Evolutionary conservation across 2,888 invertebrate species (phyloP).

Genomic region (Drosophila dives): DNA sequence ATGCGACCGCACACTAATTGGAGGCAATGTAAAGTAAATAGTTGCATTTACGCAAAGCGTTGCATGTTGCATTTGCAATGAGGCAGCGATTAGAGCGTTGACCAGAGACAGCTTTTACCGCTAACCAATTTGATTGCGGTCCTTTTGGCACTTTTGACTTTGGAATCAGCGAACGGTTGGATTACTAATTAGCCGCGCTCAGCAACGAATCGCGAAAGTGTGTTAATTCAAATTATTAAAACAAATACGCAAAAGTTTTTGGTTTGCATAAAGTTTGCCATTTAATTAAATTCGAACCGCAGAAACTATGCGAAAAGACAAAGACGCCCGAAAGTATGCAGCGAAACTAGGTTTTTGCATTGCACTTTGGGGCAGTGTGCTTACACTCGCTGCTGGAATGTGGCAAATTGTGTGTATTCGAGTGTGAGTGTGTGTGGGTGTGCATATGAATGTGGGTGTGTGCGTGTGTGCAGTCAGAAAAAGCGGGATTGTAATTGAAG

Average conservation of each 20-base stretch:
- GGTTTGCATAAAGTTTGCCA: conserved; percentile 3
- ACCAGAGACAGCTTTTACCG: conserved; percentile 21
- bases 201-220: conserved; percentile 2
- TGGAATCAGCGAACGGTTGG: neutral
- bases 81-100: conserved; percentile 47
- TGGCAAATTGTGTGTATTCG: conserved; percentile 9
- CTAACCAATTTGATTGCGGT: conserved; percentile 67
- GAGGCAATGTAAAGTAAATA: conserved; percentile 46
- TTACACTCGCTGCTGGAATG: conserved; percentile 6
- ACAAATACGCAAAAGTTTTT: conserved; percentile 39
- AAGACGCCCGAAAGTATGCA: conserved; percentile 51
- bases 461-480: neutral
- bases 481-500: neutral
- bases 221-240: conserved; percentile 64
- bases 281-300: conserved; percentile 60
- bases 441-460: neutral
- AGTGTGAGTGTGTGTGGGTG: conserved; percentile 1
- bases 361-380: conserved; percentile 20
- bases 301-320: conserved; percentile 25
- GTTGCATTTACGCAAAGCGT: conserved; percentile 37
- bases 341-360: conserved; percentile 14
- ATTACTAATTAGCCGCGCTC: conserved; percentile 50
- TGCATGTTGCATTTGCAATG: conserved; percentile 69
- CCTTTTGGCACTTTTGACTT: conserved; percentile 45
- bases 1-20: conserved; percentile 59